These are phyloP conservation scores for Cebus imitator DNA, from an alignment of 2,113 vertebrate genomes.

Conservation along the genomic window DNA sequence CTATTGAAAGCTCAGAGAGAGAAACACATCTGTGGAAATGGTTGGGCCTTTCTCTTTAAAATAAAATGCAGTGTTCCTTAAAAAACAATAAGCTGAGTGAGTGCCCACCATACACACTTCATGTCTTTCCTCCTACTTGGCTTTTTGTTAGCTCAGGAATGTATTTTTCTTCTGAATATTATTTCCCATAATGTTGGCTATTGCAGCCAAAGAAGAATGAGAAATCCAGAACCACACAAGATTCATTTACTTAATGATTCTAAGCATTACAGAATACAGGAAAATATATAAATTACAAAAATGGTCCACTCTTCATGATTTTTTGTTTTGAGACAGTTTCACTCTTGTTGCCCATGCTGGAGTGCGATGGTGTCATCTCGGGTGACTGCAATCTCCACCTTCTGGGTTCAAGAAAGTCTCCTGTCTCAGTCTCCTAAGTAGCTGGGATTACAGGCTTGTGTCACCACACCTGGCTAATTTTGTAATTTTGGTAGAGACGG, in stretches of 20 bases:
- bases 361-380: too few species aligned
- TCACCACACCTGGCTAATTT: too few species aligned
- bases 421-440: too few species aligned
- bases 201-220: background rate
- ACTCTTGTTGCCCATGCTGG: too few species aligned
- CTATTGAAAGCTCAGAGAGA: background rate
- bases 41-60: background rate
- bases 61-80: background rate
- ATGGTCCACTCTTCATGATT: background rate
- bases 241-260: background rate
- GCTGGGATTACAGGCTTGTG: too few species aligned
- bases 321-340: background rate
- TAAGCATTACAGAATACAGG: background rate
- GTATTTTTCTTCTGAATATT: background rate
- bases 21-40: background rate
- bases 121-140: background rate
- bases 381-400: too few species aligned
- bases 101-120: background rate
- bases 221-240: background rate
- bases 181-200: background rate
- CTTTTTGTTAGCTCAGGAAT: background rate
- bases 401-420: too few species aligned
- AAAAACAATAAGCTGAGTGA: background rate
- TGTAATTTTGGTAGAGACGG: too few species aligned
- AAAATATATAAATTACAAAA: background rate